Base-by-base conservation (phyloP, 30 jellyfish, hydroid and myxozoan species). In the Turritopsis dohrnii region DNA sequence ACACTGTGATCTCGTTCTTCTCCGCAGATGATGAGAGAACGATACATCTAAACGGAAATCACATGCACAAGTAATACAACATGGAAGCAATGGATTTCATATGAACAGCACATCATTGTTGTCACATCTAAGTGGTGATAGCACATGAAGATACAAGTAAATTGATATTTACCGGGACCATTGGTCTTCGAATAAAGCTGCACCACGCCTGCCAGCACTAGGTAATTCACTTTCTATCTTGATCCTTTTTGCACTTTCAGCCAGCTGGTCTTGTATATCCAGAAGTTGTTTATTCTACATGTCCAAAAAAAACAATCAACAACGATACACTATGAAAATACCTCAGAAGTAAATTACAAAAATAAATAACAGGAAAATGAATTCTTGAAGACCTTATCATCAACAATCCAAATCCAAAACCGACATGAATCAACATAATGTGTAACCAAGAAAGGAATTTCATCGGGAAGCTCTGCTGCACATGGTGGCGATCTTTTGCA, bases 141-240 rank as follows among this genome's bases (percentile, higher is more conserved):
- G n/a, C n/a, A n/a, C n/a, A n/a, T n/a, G n/a, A n/a, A n/a, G n/a
- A n/a, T n/a, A n/a, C n/a, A n/a, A 60, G 21, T n/a, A 27, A 72
- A 18, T n/a, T n/a, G 0, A 18, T 22, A 18, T 21, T 17, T 90
- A 90, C 97, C 97, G 85, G 95, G 85, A 90, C 97, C 97, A 90
- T 23, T 66, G 29, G 1, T 27, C 88, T 54, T 74, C 16, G 53
- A 65, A 89, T 53, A 28, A 81, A 29, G 95, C 97, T 28, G 95
- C 90, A 1, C 97, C 97, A 71, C 90, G 81, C 17, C 86, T 90
- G 53, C 85, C 90, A 41, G 18, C 53, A 1, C 79, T 30, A 0
- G 97, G 97, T 52, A 84, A 83, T 7, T 79, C 72, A 17, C 27
- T 52, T n/a, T 60, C 52, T 19, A 16, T 30, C 28, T 28, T 9